A percentile compares a stretch with the other conserved stretches of the same genome.
Evolutionary conservation across 2,797 vertebrate species (phyloP).

Genomic region (Pipistrellus kuhlii): DNA sequence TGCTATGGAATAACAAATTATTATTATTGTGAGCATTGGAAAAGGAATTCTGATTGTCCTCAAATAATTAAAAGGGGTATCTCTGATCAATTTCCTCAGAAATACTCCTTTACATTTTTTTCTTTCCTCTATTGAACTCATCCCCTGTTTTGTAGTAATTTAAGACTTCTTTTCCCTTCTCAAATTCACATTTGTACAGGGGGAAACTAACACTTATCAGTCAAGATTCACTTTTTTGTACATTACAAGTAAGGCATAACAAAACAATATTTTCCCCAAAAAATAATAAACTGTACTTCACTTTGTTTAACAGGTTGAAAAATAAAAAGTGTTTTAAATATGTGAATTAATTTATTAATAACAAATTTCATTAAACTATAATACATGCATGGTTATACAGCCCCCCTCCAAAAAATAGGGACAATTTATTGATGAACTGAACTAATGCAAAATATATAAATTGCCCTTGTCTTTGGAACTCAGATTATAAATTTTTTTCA

Average conservation of each 20-base stretch:
- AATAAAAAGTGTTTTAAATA: constrained; percentile 72
- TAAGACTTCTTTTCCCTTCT: constrained; percentile 20
- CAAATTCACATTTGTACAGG: constrained; percentile 67
- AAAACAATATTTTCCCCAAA: constrained; percentile 57
- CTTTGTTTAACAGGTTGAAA: constrained; percentile 71
- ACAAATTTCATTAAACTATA: constrained; percentile 67
- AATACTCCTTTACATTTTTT: constrained; percentile 15
- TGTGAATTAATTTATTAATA: constrained; percentile 66
- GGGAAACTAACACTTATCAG: constrained; percentile 65
- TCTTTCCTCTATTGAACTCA: constrained; percentile 33
- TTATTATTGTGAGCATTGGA: not conserved
- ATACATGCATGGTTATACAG: constrained; percentile 14
- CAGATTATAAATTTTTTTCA: constrained; percentile 75
- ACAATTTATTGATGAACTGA: constrained; percentile 70
- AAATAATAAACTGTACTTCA: constrained; percentile 52
- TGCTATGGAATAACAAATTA: not conserved
- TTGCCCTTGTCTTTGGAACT: constrained; percentile 67
- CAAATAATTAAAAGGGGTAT: constrained; percentile 8
- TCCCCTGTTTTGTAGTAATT: constrained; percentile 1
- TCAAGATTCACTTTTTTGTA: constrained; percentile 69
- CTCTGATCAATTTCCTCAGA: constrained; percentile 39
- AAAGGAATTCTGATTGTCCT: not conserved
- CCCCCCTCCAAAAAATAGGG: constrained; percentile 41
- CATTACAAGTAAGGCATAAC: constrained; percentile 67
- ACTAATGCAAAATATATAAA: constrained; percentile 62